Evolutionary conservation across 2,797 vertebrate species (phyloP), one percentile per base, ranked within the genome.

Genomic region (Sparidentex hasta): DNA sequence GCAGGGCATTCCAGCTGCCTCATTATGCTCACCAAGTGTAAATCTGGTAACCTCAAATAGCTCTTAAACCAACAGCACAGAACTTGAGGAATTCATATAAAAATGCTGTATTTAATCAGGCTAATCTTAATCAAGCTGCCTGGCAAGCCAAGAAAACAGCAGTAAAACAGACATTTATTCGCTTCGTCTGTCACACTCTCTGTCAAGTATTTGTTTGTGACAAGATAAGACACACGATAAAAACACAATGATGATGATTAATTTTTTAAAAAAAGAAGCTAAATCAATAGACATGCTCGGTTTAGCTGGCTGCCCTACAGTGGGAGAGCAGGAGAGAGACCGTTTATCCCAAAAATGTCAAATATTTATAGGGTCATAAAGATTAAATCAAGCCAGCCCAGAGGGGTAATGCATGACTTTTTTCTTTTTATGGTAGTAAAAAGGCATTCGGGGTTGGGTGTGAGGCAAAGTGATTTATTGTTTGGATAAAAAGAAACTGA

Each of bases 1-100:
- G 23, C 67, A 69, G 51, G 74, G 48, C 83, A 71, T 87, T 90
- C 90, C 88, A 69, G 68, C 74, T 69, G 82, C 85, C 87, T 90
- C 86, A 86, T 87, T 90, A 88, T 38, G 77, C 78, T 83, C 55
- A 88, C 80, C 75, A 57, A 84, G 86, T 84, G 86, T 90, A 91
- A 92, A 91, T 90, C 83, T 87, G 83, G 72, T 69, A 91, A 92
- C 91, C 90, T 92, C 85, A 90, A 91, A 91, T 63, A 86, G 79
- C 88, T 90, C 86, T 89, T 88, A 85, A 89, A 92, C 73, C 83
- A 76, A 78, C 78, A 86, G 80, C 81, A 73, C 83, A 84, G 65
- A 81, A 63, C 78, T 68, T 59, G 1, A 91, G 88, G 92, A 92
- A 93, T 91, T 87, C 86, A 71, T 73, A 84, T 93, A 84, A 89